A percentile compares a stretch with the other conserved stretches of the same genome.
Conservation (phyloP, 2,113 vertebrate genomes). For the Muntiacus reevesi region DNA sequence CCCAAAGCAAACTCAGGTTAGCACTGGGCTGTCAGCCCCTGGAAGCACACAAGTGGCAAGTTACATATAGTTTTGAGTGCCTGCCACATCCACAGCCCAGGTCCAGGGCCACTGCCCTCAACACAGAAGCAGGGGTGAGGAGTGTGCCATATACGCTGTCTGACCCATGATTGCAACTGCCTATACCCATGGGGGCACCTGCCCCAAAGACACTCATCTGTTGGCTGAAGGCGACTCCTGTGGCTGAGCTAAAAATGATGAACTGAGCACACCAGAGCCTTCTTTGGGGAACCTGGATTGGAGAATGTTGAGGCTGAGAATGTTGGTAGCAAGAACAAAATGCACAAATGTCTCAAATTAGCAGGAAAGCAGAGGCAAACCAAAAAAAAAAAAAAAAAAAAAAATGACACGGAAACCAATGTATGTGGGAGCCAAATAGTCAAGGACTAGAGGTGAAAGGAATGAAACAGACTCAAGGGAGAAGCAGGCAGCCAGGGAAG, state of each 20-base stretch:
- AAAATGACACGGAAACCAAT: accelerated
- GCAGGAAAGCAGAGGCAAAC: not conserved
- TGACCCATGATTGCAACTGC: not conserved
- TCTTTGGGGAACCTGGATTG: not conserved
- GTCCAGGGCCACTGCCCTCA: not conserved
- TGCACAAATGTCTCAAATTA: not conserved
- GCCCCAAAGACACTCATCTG: not conserved
- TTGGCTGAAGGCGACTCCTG: not conserved
- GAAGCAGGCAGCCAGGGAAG: not conserved
- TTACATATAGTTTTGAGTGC: not conserved
- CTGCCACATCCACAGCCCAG: accelerated
- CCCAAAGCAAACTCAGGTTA: slow-evolving; percentile 7
- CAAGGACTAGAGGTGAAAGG: not conserved
- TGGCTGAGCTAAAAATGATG: not conserved
- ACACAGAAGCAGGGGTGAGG: not conserved
- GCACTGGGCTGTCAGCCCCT: not conserved
- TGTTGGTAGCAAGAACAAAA: not conserved
- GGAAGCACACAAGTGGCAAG: not conserved
- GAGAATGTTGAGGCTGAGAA: not conserved
- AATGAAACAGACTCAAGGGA: not conserved
- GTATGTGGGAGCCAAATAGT: not conserved
- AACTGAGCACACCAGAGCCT: not conserved
- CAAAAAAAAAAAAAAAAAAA: not conserved
- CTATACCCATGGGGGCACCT: not conserved
- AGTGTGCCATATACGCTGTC: accelerated